A percentile compares a stretch with the other conserved stretches of the same genome.
Conservation (phyloP, 2,797 vertebrate species). For the Notamacropus eugenii region DNA sequence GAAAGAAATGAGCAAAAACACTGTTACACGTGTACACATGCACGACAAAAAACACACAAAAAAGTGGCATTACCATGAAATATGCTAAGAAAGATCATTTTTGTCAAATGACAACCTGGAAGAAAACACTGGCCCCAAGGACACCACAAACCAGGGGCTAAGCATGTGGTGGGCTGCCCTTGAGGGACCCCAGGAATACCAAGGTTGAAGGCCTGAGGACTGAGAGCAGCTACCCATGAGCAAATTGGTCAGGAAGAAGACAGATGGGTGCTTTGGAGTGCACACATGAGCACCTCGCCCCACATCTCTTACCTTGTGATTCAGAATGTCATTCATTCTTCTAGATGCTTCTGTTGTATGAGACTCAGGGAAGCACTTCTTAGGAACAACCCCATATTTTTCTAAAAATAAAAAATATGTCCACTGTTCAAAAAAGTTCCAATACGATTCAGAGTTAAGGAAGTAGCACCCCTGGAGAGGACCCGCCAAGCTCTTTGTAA, state of each 20-base stretch:
- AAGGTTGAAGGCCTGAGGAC: background rate
- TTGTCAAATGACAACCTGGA: background rate
- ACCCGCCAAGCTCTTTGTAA: constrained; percentile 35
- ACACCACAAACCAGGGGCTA: background rate
- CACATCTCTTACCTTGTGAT: constrained; percentile 92
- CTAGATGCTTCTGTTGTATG: constrained; percentile 96
- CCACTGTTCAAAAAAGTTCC: constrained; percentile 45
- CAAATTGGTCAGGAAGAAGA: background rate
- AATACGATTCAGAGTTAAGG: constrained; percentile 18
- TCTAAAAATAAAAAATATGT: constrained; percentile 84
- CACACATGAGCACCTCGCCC: constrained; percentile 2
- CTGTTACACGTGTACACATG: fast-evolving
- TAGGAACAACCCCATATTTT: constrained; percentile 97
- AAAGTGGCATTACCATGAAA: background rate
- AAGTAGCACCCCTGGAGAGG: constrained; percentile 38
- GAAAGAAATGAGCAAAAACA: background rate
- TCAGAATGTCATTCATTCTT: constrained; percentile 98
- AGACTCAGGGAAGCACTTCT: constrained; percentile 98
- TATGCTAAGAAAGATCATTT: background rate
- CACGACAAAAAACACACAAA: background rate
- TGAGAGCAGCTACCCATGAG: background rate
- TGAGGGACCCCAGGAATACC: background rate
- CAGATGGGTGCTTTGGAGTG: constrained; percentile 13
- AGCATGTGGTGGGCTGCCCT: background rate
- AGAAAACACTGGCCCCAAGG: background rate